Percentiles rank a stretch among this genome's conserved stretches.
phyloP scores from a whole-genome alignment of 1,140 invertebrate species.

The Phenacoccus solenopsis region DNA sequence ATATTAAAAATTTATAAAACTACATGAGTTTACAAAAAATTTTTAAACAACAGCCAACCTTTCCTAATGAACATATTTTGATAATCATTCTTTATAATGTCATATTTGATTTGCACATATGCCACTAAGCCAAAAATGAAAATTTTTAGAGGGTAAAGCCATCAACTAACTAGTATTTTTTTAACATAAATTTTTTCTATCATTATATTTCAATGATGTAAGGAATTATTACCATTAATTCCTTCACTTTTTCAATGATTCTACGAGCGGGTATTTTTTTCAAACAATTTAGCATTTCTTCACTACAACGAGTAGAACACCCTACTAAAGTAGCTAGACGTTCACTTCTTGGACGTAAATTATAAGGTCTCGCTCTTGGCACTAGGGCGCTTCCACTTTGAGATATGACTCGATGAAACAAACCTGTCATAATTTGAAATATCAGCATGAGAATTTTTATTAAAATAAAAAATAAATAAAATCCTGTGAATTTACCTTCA shows the following conservation, averaged over 20 bases:
- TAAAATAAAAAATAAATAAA: too few species aligned
- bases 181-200: too few species aligned
- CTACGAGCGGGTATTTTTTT: conserved; percentile 43
- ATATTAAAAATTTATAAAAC: neutral
- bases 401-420: conserved; percentile 25
- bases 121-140: too few species aligned
- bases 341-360: conserved; percentile 50
- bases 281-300: conserved; percentile 55
- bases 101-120: too few species aligned
- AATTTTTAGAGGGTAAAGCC: too few species aligned
- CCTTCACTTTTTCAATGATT: conserved; percentile 35
- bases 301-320: conserved; percentile 43
- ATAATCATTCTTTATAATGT: too few species aligned
- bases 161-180: too few species aligned
- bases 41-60: too few species aligned
- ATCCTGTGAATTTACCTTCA: conserved; percentile 19
- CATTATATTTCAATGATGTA: too few species aligned
- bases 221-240: conserved; percentile 37
- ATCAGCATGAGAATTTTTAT: too few species aligned
- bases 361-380: conserved; percentile 55
- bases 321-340: conserved; percentile 50
- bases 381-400: conserved; percentile 48
- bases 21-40: too few species aligned
- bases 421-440: conserved; percentile 19
- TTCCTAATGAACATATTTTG: too few species aligned